These are phyloP conservation scores for Galbula dea DNA, from an alignment of 2,113 vertebrate species.

Conservation along the genomic window DNA sequence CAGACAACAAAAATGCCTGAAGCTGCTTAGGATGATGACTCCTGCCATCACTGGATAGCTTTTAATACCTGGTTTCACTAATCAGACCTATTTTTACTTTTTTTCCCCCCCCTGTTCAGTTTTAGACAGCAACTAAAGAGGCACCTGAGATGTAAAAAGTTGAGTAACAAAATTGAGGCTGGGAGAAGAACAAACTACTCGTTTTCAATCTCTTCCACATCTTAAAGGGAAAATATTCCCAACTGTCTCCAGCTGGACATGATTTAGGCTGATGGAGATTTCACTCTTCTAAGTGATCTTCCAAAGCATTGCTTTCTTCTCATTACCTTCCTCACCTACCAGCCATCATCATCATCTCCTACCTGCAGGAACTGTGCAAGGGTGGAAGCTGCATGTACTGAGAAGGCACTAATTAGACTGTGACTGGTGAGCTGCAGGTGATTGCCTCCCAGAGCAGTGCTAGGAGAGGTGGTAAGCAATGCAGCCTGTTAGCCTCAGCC, in stretches of 20 bases:
- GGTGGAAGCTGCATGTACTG: background rate
- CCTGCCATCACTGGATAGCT: background rate
- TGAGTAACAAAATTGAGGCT: background rate
- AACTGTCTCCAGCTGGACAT: background rate
- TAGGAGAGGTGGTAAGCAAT: background rate
- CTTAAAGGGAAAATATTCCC: background rate
- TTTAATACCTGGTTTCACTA: background rate
- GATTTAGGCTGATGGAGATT: background rate
- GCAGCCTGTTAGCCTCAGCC: background rate
- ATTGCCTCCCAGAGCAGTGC: background rate
- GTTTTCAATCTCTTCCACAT: background rate
- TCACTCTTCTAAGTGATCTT: background rate
- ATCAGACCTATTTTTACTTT: background rate
- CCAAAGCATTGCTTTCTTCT: background rate
- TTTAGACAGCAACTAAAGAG: background rate
- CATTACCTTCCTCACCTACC: background rate
- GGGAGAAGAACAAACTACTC: background rate
- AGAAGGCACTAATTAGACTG: background rate
- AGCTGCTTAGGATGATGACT: background rate
- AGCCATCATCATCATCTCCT: background rate
- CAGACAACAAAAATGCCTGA: background rate
- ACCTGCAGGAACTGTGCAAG: background rate
- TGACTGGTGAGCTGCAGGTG: accelerated
- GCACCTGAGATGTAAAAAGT: background rate
- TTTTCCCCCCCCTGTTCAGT: background rate